phyloP scores from a whole-genome alignment of 2,113 vertebrate genomes.

The Crypturellus undulatus region DNA sequence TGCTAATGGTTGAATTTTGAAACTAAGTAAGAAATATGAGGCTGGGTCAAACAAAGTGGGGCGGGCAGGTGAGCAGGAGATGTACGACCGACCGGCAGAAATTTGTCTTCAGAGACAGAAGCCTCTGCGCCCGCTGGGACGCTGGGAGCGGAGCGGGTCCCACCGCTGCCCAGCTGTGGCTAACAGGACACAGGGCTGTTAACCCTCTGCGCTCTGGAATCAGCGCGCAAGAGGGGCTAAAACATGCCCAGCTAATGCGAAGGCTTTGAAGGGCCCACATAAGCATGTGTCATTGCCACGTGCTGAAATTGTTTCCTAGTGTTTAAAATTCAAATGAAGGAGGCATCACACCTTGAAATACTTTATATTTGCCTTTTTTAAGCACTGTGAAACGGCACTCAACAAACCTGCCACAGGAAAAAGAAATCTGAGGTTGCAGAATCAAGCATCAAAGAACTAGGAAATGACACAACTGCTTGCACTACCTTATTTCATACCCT shows the following conservation, averaged over 20 bases:
- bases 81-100: neutral
- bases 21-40: neutral
- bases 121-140: fast-evolving
- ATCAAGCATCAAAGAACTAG: neutral
- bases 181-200: neutral
- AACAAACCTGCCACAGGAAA: neutral
- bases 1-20: neutral
- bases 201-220: neutral
- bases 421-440: neutral
- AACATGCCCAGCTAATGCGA: neutral
- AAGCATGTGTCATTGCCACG: neutral
- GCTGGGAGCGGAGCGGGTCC: too few species aligned
- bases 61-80: neutral
- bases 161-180: neutral
- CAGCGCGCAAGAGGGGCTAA: neutral
- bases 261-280: neutral
- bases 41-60: neutral
- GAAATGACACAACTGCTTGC: neutral
- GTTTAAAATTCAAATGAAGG: neutral
- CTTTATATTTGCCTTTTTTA: neutral
- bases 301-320: neutral
- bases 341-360: neutral
- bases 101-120: neutral
- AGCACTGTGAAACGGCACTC: neutral
- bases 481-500: neutral